Evolutionary conservation across 2,888 invertebrate species (phyloP).

Genomic region (Athalia circularis): DNA sequence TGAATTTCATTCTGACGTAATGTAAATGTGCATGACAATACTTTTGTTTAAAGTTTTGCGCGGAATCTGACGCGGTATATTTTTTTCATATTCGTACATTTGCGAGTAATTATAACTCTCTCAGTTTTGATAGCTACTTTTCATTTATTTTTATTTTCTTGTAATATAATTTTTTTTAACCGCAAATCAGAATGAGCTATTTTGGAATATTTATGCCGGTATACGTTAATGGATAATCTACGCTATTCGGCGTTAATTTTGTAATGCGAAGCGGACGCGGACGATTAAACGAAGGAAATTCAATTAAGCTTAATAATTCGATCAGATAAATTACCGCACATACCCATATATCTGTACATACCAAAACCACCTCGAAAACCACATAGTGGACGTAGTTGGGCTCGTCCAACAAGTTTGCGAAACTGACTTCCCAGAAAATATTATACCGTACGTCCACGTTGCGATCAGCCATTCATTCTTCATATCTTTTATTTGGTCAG

Average conservation of each 20-base stretch:
- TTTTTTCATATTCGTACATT: not conserved
- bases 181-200: too few relatives aligned
- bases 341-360: not conserved
- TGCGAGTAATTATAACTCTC: not conserved
- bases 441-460: too few relatives aligned
- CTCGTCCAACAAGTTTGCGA: too few relatives aligned
- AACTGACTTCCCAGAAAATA: too few relatives aligned
- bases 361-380: too few relatives aligned
- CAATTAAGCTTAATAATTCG: slow-evolving; percentile 34
- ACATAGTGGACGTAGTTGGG: too few relatives aligned
- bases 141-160: not conserved
- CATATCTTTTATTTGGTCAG: not conserved
- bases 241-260: slow-evolving; percentile 7
- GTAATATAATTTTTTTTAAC: too few relatives aligned
- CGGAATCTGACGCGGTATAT: not conserved
- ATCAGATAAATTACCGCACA: slow-evolving; percentile 30
- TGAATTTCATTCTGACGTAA: slow-evolving; percentile 5
- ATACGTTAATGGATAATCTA: not conserved
- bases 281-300: slow-evolving; percentile 42
- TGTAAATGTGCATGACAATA: not conserved
- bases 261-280: not conserved
- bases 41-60: too few relatives aligned
- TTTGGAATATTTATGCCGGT: not conserved
- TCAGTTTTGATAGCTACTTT: not conserved
- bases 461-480: too few relatives aligned